These are phyloP conservation scores for Pristionchus pacificus DNA, from an alignment of 1,140 invertebrate genomes.

Conservation along the genomic window DNA sequence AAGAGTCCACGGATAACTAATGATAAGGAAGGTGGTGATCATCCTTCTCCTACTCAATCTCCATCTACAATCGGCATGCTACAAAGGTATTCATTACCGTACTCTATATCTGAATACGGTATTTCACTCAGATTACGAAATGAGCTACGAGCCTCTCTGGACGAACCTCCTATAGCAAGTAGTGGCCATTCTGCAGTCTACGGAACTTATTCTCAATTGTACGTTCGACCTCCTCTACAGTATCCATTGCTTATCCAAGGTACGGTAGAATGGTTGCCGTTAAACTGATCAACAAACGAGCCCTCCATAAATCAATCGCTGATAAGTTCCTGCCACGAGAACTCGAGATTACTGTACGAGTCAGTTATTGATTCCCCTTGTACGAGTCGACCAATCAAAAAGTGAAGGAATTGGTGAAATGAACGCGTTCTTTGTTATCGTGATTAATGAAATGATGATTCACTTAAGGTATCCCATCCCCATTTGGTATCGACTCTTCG, in stretches of 20 bases:
- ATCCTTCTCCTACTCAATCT: too few relatives aligned
- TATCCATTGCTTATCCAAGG: slow-evolving; percentile 3
- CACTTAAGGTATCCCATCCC: neutral
- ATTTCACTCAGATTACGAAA: neutral
- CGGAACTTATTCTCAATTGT: slow-evolving; percentile 15
- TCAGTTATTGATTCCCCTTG: neutral
- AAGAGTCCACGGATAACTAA: too few relatives aligned
- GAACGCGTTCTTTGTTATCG: too few relatives aligned
- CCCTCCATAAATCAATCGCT: slow-evolving; percentile 7
- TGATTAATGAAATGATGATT: too few relatives aligned
- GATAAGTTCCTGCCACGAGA: slow-evolving; percentile 30
- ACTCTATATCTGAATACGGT: too few relatives aligned
- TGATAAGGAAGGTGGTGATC: too few relatives aligned
- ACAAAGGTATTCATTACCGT: too few relatives aligned
- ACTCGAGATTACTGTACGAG: slow-evolving; percentile 16
- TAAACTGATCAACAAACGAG: slow-evolving; percentile 18
- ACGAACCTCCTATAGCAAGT: slow-evolving; percentile 6
- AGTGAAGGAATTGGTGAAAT: neutral
- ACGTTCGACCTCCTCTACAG: neutral
- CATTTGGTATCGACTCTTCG: neutral
- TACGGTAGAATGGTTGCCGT: slow-evolving; percentile 13
- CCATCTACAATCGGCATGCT: too few relatives aligned
- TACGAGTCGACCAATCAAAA: neutral
- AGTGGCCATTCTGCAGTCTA: slow-evolving; percentile 17
- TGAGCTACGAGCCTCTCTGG: neutral